Base-by-base conservation (phyloP, 2,113 vertebrate species). In the Aepyceros melampus region DNA sequence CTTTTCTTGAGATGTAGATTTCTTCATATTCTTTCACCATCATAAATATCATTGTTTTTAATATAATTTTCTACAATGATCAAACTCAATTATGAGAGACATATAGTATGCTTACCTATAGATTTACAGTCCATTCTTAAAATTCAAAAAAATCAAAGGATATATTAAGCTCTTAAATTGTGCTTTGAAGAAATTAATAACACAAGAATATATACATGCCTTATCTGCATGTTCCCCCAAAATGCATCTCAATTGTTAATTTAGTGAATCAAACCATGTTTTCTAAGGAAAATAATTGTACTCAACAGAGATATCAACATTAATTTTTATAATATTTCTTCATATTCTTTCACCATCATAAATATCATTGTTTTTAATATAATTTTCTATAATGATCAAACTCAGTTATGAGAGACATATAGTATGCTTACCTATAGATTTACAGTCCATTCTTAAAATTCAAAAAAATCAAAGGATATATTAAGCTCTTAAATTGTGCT, bases 401-500 rank as follows among this genome's bases (percentile, higher is more conserved):
- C 16, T 49, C 43, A 96, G 12, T 47, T 43, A 40, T 64, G 51
- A 92, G 7, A 78, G 6, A 15, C 5, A 62, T 31, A 53, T 27
- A 45, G 23, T 67, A 82, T 1, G 29, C 6, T 5, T 64, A 23
- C 1, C 19, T 87, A n/a, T 2, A 31, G 7, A 94, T 78, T 51
- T 71, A 60, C 4, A 49, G 19, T 55, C 9, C 23, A 78, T 7
- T 60, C 1, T 11, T n/a, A 87, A 3, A 49, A 83, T 19, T 40
- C 29, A 76, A 64, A 25, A 25, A 56, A 86, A 95, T 95, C 67
- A 97, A 83, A 98, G 98, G 86, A 21, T 89, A 43, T 64, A 93
- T 96, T 97, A 98, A 96, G 53, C 9, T 97, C 78, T 96, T 97
- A 51, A 91, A 89, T 36, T 97, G 62, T 97, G 67, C 92, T 33